A percentile compares a stretch with the other conserved stretches of the same genome.
Evolutionary conservation across 2,113 vertebrate genomes (phyloP).

Genomic region (Antechinus stuartii): DNA sequence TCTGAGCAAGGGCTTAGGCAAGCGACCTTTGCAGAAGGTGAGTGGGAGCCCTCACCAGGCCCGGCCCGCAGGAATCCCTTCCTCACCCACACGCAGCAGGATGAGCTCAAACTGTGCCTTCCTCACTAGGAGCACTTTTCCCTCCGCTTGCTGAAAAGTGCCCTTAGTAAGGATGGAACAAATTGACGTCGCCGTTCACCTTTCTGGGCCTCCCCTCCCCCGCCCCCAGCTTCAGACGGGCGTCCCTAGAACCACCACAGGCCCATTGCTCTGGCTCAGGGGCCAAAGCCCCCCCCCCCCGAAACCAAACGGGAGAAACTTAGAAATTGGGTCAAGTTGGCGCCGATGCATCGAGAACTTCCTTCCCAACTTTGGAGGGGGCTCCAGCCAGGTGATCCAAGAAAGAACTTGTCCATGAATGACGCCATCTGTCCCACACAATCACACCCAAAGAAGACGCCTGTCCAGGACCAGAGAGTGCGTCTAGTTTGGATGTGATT

Average conservation of each 20-base stretch:
- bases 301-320: no score
- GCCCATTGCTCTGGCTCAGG: no score
- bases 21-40: neutral
- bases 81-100: neutral
- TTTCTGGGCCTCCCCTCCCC: no score
- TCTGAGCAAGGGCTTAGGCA: neutral
- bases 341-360: no score
- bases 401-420: neutral
- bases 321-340: no score
- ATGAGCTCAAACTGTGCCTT: neutral
- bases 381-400: neutral
- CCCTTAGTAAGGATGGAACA: conserved; percentile 6
- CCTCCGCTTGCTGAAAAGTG: neutral
- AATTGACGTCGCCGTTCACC: neutral
- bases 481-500: neutral
- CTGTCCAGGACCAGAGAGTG: neutral
- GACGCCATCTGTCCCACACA: neutral
- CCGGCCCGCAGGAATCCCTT: no score
- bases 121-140: neutral
- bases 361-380: neutral
- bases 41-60: neutral
- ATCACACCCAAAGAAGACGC: neutral
- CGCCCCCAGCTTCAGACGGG: no score
- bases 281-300: no score
- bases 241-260: no score